A percentile compares a stretch with the other conserved stretches of the same genome.
phyloP scores from a whole-genome alignment of 2,888 invertebrate species.

The Pristionchus exspectatus region DNA sequence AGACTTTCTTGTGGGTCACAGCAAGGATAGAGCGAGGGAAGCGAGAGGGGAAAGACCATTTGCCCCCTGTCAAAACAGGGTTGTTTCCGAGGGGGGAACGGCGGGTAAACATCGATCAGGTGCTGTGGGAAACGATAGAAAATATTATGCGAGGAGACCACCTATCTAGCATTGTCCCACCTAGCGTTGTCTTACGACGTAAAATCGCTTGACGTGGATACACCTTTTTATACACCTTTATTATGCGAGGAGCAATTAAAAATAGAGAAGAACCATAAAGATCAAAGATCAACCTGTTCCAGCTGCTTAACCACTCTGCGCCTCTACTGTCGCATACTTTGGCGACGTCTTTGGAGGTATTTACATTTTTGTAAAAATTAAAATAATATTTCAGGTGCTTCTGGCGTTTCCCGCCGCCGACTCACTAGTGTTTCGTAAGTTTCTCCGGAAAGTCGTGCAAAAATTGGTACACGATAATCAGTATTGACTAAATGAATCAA shows the following conservation, averaged over 20 bases:
- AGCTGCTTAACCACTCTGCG: background rate
- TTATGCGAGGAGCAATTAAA: background rate
- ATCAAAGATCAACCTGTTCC: background rate
- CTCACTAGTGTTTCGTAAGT: background rate
- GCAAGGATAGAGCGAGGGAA: background rate
- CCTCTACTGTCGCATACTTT: background rate
- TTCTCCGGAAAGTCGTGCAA: background rate
- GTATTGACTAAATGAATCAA: background rate
- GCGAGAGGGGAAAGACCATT: background rate
- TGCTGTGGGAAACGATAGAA: background rate
- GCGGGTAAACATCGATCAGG: background rate
- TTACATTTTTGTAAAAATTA: background rate
- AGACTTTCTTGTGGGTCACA: background rate
- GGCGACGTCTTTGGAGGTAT: background rate
- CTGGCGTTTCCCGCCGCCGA: conserved; percentile 13
- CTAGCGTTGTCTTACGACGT: too few relatives aligned
- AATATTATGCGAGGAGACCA: background rate
- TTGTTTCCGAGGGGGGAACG: background rate
- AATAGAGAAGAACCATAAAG: background rate
- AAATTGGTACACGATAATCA: background rate
- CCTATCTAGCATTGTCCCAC: too few relatives aligned
- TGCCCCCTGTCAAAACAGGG: background rate
- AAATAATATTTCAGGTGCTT: background rate
- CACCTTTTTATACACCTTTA: too few relatives aligned
- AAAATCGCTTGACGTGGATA: too few relatives aligned